Conservation (phyloP, 2,113 vertebrate species). For the Helogale parvula region DNA sequence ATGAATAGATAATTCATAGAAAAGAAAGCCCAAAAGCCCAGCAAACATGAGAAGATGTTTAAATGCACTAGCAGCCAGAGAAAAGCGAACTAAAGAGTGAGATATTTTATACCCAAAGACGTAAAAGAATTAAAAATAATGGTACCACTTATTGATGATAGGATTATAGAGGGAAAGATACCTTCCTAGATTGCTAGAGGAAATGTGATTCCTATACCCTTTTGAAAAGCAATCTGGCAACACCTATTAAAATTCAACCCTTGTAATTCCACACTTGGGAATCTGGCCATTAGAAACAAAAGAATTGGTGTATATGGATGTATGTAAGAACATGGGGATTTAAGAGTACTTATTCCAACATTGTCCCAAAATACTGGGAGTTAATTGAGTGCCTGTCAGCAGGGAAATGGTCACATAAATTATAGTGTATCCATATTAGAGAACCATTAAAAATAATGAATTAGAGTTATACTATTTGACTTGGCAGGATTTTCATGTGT, state of each 20-base stretch:
- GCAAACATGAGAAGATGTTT: not conserved
- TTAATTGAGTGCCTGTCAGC: not conserved
- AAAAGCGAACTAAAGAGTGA: not conserved
- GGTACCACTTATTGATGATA: not conserved
- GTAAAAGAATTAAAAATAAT: not conserved
- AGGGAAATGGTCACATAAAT: not conserved
- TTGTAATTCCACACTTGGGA: not conserved
- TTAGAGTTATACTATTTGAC: not conserved
- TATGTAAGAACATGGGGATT: not conserved
- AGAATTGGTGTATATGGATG: not conserved
- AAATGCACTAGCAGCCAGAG: not conserved
- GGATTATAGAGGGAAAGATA: not conserved
- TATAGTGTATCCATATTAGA: not conserved
- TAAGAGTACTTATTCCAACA: not conserved
- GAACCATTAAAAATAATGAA: not conserved
- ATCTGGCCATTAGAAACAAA: not conserved
- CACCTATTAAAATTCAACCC: not conserved
- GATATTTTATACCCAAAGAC: not conserved
- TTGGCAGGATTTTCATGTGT: not conserved
- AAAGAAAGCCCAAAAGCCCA: not conserved
- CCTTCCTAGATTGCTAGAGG: not conserved
- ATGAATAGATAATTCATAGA: not conserved
- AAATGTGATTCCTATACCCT: constrained; percentile 1
- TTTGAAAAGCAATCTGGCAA: not conserved
- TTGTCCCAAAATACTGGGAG: not conserved